Evolutionary conservation across 1,140 invertebrate species (phyloP).

Genomic region (Neodiprion lecontei): DNA sequence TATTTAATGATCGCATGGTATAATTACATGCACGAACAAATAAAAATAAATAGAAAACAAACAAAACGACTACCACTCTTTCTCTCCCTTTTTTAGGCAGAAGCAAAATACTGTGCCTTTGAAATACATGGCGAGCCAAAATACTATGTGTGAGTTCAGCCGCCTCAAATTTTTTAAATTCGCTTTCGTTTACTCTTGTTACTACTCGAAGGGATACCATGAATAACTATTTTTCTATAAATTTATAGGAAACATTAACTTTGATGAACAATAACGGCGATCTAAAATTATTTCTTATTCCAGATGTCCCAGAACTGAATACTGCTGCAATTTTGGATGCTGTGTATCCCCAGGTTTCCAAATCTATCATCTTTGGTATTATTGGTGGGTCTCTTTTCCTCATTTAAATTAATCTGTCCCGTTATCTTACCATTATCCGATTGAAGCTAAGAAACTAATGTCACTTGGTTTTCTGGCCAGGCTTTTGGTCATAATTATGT

Average conservation of each 20-base stretch:
- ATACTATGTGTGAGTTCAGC: conserved; percentile 55
- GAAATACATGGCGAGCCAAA: conserved; percentile 56
- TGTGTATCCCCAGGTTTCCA: conserved; percentile 60
- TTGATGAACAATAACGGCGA: not conserved
- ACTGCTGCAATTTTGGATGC: conserved; percentile 62
- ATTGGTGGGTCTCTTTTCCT: conserved; percentile 44
- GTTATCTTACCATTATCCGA: conserved; percentile 8
- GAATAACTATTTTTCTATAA: not conserved
- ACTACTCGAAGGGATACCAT: not conserved
- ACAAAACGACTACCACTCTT: not conserved
- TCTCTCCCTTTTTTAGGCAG: conserved; percentile 45
- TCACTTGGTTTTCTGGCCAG: conserved; percentile 35
- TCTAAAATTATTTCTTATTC: conserved; percentile 24
- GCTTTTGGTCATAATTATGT: conserved; percentile 64
- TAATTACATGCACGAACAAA: too few species aligned
- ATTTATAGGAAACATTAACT: conserved; percentile 21
- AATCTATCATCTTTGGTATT: conserved; percentile 64
- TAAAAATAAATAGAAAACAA: not conserved
- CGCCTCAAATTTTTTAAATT: conserved; percentile 24
- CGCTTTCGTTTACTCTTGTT: not conserved
- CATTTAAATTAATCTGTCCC: conserved; percentile 5
- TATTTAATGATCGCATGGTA: too few species aligned
- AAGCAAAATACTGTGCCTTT: conserved; percentile 61
- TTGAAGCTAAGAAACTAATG: conserved; percentile 15
- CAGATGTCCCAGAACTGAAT: conserved; percentile 61